Base-by-base conservation (phyloP, 2,888 invertebrate species). In the Tromatobia lineatoria region DNA sequence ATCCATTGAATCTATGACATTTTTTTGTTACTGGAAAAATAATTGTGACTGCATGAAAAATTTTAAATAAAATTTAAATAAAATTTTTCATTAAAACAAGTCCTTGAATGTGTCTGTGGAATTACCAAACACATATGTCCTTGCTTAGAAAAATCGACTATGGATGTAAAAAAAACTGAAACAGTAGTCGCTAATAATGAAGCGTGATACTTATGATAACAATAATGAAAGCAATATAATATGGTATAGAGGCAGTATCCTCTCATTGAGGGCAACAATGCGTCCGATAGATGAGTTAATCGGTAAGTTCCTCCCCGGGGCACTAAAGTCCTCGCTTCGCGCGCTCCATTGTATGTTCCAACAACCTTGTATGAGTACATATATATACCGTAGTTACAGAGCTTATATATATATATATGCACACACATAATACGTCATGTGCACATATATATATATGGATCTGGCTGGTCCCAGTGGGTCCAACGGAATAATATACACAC, bases 261-360 rank as follows among this genome's bases (percentile, higher is more conserved):
- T 91, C 91, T 90, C 91, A 93, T 93, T 93, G 92, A 93, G 90
- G 88, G 90, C 91, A 93, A 93, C 93, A 93, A 93, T 93, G 92
- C 91, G 87, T 87, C 87, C 87, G 90, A 91, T 92, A 93, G 93
- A 93, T 93, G 93, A 93, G 93, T 93, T 93, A 93, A 93, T 93
- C 93, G 93, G 90, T 89, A 91, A 93, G 93, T 93, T 93, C 93
- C 93, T 93, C 92, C 90, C 90, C 89, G 88, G 88, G 89, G 89
- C 84, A 84, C 88, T 88, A 88, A 89, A 89, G 88, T 89, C 80
- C 69, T 82, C 87, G 86, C 82, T 86, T 88, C 88, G 88, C 88
- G 87, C 86, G 86, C 86, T 87, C 88, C 87, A 88, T 90, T 89
- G 89, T 88, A 85, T 82, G 69, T 69, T 64, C 23, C 69, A 85